Conservation (phyloP, 2,113 vertebrate genomes). For the Capricornis sumatraensis region DNA sequence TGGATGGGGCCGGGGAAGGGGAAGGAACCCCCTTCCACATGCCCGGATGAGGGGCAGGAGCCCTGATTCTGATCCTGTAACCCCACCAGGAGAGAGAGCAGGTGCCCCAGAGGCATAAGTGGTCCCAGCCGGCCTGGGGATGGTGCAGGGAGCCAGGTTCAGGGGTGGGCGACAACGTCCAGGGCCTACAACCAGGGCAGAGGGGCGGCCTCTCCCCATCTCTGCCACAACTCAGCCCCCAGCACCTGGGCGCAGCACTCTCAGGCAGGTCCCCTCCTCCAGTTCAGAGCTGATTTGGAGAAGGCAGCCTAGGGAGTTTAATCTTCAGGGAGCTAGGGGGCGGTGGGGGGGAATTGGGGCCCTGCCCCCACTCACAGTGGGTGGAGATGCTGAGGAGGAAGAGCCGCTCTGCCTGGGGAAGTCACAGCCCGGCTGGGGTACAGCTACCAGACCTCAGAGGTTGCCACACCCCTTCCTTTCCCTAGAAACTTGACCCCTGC, state of each 20-base stretch:
- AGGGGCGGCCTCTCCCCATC: no score
- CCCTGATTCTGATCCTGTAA: background rate
- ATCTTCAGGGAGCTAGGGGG: background rate
- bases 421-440: background rate
- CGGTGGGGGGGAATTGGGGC: background rate
- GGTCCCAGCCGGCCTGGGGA: background rate
- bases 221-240: background rate
- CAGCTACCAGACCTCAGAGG: background rate
- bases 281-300: background rate
- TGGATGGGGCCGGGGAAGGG: background rate
- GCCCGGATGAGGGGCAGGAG: background rate
- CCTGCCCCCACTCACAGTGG: background rate
- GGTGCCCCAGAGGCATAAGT: background rate
- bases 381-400: background rate
- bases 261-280: background rate
- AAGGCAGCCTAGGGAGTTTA: no score
- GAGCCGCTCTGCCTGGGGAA: background rate
- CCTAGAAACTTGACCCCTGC: slow-evolving; percentile 13
- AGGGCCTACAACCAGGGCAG: background rate
- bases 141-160: background rate
- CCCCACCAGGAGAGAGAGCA: background rate
- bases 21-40: background rate
- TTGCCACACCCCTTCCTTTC: slow-evolving; percentile 53
- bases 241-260: background rate
- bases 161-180: background rate